Conservation (phyloP, 2,888 invertebrate species). For the Pyrgus malvae region DNA sequence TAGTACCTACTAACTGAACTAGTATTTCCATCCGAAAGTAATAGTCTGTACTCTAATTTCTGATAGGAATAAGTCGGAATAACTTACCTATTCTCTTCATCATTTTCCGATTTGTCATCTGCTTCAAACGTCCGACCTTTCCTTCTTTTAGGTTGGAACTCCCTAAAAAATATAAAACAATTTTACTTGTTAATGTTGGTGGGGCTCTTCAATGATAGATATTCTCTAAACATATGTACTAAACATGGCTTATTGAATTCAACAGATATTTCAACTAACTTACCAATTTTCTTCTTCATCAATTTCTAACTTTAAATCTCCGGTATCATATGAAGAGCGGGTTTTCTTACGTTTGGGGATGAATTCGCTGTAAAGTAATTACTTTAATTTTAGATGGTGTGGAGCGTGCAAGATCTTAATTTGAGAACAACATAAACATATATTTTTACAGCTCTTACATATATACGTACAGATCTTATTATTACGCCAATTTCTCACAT, state of each 20-base stretch:
- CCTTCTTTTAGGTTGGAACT: slow-evolving; percentile 44
- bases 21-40: too few relatives aligned
- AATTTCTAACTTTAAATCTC: slow-evolving; percentile 1
- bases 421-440: too few relatives aligned
- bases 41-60: too few relatives aligned
- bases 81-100: slow-evolving; percentile 36
- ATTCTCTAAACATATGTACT: too few relatives aligned
- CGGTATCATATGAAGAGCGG: background rate
- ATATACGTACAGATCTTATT: too few relatives aligned
- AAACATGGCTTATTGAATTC: too few relatives aligned
- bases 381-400: background rate
- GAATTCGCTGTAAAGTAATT: slow-evolving; percentile 2
- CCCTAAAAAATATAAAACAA: slow-evolving; percentile 32
- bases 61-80: too few relatives aligned
- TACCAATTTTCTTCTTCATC: slow-evolving; percentile 8
- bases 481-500: too few relatives aligned
- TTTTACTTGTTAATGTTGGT: too few relatives aligned
- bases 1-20: too few relatives aligned
- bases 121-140: slow-evolving; percentile 41
- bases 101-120: slow-evolving; percentile 44
- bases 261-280: background rate
- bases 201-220: background rate
- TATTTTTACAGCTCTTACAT: too few relatives aligned
- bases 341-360: slow-evolving; percentile 7
- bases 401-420: background rate